Conservation (phyloP, 2,113 vertebrate genomes). For the Ascaphus truei region DNA sequence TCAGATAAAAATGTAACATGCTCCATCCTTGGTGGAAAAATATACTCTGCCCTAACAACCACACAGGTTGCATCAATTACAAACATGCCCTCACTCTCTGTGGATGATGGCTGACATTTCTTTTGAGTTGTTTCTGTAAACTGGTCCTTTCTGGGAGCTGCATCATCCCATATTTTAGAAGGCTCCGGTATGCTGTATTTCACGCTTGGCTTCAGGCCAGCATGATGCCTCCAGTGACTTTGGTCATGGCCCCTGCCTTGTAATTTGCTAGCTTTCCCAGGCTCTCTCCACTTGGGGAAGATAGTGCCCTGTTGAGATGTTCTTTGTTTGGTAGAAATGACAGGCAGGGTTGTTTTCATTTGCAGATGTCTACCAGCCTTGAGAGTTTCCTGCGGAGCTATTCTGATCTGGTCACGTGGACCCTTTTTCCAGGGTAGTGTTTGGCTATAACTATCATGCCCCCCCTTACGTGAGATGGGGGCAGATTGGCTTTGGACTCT, state of each 20-base stretch:
- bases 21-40: conserved; percentile 65
- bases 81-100: conserved; percentile 54
- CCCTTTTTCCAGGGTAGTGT: conserved; percentile 40
- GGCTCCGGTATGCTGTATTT: neutral
- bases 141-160: neutral
- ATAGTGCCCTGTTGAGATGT: neutral
- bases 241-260: neutral
- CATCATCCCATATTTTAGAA: neutral
- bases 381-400: neutral
- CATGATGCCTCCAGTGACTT: neutral
- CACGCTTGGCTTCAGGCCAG: neutral
- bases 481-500: neutral
- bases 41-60: conserved; percentile 74
- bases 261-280: conserved; percentile 6
- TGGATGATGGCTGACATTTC: neutral
- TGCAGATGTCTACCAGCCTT: too few relatives aligned
- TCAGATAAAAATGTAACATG: conserved; percentile 56
- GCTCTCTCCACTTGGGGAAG: conserved; percentile 2
- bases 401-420: neutral
- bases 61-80: conserved; percentile 81
- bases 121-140: neutral
- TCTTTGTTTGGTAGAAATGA: neutral
- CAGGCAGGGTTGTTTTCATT: neutral
- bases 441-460: conserved; percentile 32
- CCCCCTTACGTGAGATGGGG: neutral